Percentiles rank a stretch among this genome's conserved stretches.
Evolutionary conservation across 2,797 vertebrate genomes (phyloP).

Genomic region (Cuculus canorus): DNA sequence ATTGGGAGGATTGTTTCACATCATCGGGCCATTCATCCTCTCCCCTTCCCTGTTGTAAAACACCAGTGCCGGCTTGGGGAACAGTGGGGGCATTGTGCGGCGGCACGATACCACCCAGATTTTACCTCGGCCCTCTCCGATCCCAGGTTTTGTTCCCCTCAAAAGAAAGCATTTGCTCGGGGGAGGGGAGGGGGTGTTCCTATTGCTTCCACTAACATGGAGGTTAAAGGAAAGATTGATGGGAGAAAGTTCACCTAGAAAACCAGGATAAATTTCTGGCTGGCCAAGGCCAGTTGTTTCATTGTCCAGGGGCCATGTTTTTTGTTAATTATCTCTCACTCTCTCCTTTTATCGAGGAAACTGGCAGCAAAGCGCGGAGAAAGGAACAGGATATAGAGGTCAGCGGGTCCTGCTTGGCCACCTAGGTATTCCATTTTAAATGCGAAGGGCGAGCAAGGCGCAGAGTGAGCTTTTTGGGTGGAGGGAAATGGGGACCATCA

Average conservation of each 20-base stretch:
- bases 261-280: conserved; percentile 81
- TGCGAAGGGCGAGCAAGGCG: conserved; percentile 31
- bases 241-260: conserved; percentile 87
- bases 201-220: conserved; percentile 87
- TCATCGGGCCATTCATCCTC: conserved; percentile 88
- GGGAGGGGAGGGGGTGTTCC: conserved; percentile 84
- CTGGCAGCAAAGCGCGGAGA: conserved; percentile 83
- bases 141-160: conserved; percentile 78
- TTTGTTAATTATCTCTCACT: conserved; percentile 98
- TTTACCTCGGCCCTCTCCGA: conserved; percentile 79
- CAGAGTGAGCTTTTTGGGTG: neutral
- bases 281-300: conserved; percentile 85
- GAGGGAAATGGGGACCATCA: neutral
- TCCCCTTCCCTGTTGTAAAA: conserved; percentile 99
- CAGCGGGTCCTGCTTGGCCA: conserved; percentile 91
- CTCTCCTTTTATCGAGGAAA: conserved; percentile 80
- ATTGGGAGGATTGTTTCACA: conserved; percentile 92
- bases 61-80: conserved; percentile 83
- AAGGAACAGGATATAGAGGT: conserved; percentile 95
- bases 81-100: conserved; percentile 92
- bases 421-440: conserved; percentile 87
- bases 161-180: conserved; percentile 82
- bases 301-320: conserved; percentile 86
- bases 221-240: conserved; percentile 98
- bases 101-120: conserved; percentile 95